A percentile compares a stretch with the other conserved stretches of the same genome.
Evolutionary conservation across 2,797 vertebrate genomes (phyloP).

Genomic region (Rhadinocentrus ornatus): DNA sequence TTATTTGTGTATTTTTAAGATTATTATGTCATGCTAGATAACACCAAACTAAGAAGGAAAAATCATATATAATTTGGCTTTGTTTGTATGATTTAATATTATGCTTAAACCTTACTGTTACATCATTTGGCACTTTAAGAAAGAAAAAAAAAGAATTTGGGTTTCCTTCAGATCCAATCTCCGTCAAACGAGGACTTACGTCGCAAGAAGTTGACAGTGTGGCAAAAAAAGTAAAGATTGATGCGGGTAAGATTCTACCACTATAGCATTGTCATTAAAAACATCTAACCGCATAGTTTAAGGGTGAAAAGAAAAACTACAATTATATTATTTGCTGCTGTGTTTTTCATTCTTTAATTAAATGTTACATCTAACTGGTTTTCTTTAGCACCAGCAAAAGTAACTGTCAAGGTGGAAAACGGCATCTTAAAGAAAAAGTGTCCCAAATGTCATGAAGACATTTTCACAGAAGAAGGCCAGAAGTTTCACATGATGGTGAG

Average conservation of each 20-base stretch:
- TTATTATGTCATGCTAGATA: too few species aligned
- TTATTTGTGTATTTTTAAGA: too few species aligned
- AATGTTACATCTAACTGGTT: slow-evolving; percentile 11
- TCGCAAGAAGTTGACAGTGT: slow-evolving; percentile 68
- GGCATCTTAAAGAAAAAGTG: slow-evolving; percentile 88
- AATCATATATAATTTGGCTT: too few species aligned
- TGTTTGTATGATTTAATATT: not conserved
- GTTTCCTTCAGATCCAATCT: slow-evolving; percentile 65
- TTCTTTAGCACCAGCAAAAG: slow-evolving; percentile 68
- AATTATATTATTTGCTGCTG: not conserved
- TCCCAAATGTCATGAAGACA: slow-evolving; percentile 90
- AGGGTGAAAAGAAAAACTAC: not conserved
- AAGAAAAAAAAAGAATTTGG: slow-evolving; percentile 14
- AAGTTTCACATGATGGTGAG: slow-evolving; percentile 91
- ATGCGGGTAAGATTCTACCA: slow-evolving; percentile 59
- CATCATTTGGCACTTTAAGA: too few species aligned
- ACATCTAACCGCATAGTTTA: not conserved
- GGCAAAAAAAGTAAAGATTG: slow-evolving; percentile 81
- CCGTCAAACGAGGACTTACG: slow-evolving; percentile 74
- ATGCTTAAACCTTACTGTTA: not conserved
- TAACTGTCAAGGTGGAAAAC: slow-evolving; percentile 82
- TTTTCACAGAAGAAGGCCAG: slow-evolving; percentile 86
- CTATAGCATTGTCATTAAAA: not conserved
- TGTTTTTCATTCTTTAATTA: not conserved
- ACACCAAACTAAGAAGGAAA: too few species aligned